Conservation (phyloP, 2,797 vertebrate genomes). For the Sebastes minor region DNA sequence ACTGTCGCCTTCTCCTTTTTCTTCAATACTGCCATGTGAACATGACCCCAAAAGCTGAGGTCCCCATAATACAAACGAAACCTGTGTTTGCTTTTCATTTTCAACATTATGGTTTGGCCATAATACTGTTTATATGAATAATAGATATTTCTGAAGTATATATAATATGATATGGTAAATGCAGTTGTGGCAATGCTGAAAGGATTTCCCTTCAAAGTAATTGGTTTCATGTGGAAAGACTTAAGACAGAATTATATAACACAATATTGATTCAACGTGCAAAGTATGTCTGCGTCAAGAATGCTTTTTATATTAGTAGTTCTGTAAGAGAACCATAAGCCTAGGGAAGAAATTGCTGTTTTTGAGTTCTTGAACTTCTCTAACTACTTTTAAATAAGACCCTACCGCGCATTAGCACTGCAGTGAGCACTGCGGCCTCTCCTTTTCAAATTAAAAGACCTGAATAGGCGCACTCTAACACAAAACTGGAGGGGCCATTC, state of each 20-base stretch:
- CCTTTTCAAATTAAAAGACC: slow-evolving; percentile 17
- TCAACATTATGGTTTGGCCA: background rate
- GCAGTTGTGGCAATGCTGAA: background rate
- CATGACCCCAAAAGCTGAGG: background rate
- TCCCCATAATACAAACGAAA: background rate
- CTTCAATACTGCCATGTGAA: background rate
- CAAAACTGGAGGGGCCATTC: background rate
- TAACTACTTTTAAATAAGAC: background rate
- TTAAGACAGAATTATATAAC: background rate
- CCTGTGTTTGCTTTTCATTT: background rate
- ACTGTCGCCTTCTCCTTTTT: background rate
- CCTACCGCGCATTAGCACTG: background rate
- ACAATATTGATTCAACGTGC: background rate
- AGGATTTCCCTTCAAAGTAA: background rate
- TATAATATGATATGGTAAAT: background rate
- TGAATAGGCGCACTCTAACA: slow-evolving; percentile 16
- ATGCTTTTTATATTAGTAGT: background rate
- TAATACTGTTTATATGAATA: background rate
- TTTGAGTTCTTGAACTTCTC: background rate
- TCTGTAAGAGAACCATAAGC: background rate
- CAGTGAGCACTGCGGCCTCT: background rate
- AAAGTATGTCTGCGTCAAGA: background rate
- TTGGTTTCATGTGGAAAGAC: background rate
- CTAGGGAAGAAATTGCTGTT: background rate
- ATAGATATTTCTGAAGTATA: background rate